Evolutionary conservation across 2,797 vertebrate species (phyloP).

Genomic region (Chromobotia macracanthus): DNA sequence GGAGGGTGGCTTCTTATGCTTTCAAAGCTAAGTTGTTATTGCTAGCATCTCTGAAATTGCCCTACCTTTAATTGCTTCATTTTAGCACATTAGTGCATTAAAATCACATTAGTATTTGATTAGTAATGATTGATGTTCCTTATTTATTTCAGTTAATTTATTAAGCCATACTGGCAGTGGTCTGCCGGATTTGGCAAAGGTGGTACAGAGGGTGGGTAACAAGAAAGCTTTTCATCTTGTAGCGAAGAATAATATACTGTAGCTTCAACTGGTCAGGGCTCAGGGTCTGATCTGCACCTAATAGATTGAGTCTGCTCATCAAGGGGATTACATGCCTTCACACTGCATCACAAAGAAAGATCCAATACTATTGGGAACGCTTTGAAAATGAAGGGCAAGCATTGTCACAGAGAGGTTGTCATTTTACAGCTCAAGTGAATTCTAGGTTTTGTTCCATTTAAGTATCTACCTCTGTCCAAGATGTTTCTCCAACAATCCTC

Average conservation of each 20-base stretch:
- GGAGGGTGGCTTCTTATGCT: too few relatives aligned
- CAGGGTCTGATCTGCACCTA: background rate
- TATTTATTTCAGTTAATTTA: background rate
- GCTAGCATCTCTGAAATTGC: too few relatives aligned
- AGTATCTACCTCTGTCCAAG: too few relatives aligned
- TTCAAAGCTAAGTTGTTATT: too few relatives aligned
- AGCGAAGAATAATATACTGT: background rate
- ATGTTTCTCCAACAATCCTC: too few relatives aligned
- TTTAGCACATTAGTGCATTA: too few relatives aligned
- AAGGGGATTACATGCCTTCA: slow-evolving; percentile 2
- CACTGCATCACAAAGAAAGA: background rate
- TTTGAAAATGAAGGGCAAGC: slow-evolving; percentile 9
- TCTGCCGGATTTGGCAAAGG: background rate
- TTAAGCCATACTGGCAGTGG: background rate
- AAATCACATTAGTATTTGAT: too few relatives aligned
- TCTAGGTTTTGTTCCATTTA: too few relatives aligned
- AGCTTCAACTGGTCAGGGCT: background rate
- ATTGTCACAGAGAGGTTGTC: background rate
- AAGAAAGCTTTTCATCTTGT: background rate
- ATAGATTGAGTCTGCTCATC: background rate
- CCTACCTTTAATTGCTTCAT: too few relatives aligned
- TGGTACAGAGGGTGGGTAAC: background rate
- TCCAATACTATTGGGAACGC: slow-evolving; percentile 1
- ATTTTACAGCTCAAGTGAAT: background rate
- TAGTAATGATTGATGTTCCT: background rate